Evolutionary conservation across 2,113 vertebrate genomes (phyloP).

Genomic region (Nibea albiflora): DNA sequence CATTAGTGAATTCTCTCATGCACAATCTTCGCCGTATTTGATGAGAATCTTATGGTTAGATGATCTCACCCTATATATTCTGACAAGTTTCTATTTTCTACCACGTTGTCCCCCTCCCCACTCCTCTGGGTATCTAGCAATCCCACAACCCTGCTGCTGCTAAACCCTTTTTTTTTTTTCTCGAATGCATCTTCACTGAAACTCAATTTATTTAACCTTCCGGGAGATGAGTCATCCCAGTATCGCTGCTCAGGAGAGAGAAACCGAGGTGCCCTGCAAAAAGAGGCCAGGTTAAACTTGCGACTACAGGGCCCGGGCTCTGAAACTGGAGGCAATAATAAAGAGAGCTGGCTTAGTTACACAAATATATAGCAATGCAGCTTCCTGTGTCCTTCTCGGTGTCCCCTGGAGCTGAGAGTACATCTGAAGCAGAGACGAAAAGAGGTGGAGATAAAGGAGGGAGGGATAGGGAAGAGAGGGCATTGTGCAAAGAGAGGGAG

Average conservation of each 20-base stretch:
- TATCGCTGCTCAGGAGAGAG: conserved; percentile 36
- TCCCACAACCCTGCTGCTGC: conserved; percentile 13
- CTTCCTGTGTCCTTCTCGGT: conserved; percentile 35
- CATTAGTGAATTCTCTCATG: conserved; percentile 30
- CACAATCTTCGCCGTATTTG: neutral
- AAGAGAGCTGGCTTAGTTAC: conserved; percentile 9
- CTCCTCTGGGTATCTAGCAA: neutral
- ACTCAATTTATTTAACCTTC: conserved; percentile 48
- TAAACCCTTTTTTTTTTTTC: conserved; percentile 33
- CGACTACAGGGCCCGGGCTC: neutral
- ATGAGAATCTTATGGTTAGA: conserved; percentile 12
- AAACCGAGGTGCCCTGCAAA: conserved; percentile 27
- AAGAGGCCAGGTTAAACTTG: conserved; percentile 30
- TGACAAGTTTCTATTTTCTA: neutral
- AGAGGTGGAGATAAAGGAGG: conserved; percentile 9
- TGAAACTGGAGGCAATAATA: conserved; percentile 20
- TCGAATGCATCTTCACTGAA: conserved; percentile 36
- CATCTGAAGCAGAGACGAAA: conserved; percentile 9
- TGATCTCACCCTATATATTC: neutral
- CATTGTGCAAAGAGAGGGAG: conserved; percentile 29
- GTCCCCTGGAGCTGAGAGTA: conserved; percentile 33
- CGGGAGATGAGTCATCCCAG: conserved; percentile 66
- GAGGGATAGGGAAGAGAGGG: conserved; percentile 19
- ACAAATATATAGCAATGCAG: conserved; percentile 18
- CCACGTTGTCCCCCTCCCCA: neutral